phyloP scores from a whole-genome alignment of 2,888 invertebrate genomes.

The Priocnemis perturbator region DNA sequence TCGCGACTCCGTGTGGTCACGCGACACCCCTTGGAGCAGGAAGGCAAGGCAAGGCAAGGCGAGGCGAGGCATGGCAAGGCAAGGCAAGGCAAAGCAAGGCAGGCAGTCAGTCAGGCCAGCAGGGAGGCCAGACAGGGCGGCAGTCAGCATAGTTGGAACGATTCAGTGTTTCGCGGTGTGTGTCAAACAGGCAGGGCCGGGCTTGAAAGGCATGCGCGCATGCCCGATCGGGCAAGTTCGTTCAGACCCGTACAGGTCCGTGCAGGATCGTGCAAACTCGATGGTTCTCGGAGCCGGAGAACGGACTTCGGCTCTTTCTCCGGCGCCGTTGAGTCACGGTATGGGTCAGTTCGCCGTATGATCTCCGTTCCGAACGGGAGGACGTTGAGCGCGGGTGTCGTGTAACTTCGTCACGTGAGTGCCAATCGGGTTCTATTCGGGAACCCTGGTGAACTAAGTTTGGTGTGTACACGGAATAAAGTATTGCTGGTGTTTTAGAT shows the following conservation, averaged over 20 bases:
- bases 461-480: neutral
- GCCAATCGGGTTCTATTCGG: constrained; percentile 38
- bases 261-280: constrained; percentile 16
- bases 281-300: neutral
- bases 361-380: constrained; percentile 45
- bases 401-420: constrained; percentile 52
- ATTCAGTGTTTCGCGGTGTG: constrained; percentile 18
- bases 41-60: constrained; percentile 26
- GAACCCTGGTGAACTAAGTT: neutral
- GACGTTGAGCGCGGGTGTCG: constrained; percentile 44
- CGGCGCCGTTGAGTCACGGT: constrained; percentile 53
- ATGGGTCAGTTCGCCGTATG: constrained; percentile 57
- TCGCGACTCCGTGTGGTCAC: constrained; percentile 55
- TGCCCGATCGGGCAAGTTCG: constrained; percentile 36
- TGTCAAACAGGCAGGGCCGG: constrained; percentile 31
- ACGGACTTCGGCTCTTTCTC: constrained; percentile 30
- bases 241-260: constrained; percentile 15
- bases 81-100: constrained; percentile 2
- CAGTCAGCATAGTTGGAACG: too few relatives aligned
- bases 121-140: too few relatives aligned
- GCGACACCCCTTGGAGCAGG: constrained; percentile 53
- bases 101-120: neutral
- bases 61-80: neutral
- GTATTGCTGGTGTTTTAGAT: constrained; percentile 8
- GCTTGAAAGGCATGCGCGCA: constrained; percentile 25